Base-by-base conservation (phyloP, 1,140 invertebrate species). In the Alviniconcha marisindica region DNA sequence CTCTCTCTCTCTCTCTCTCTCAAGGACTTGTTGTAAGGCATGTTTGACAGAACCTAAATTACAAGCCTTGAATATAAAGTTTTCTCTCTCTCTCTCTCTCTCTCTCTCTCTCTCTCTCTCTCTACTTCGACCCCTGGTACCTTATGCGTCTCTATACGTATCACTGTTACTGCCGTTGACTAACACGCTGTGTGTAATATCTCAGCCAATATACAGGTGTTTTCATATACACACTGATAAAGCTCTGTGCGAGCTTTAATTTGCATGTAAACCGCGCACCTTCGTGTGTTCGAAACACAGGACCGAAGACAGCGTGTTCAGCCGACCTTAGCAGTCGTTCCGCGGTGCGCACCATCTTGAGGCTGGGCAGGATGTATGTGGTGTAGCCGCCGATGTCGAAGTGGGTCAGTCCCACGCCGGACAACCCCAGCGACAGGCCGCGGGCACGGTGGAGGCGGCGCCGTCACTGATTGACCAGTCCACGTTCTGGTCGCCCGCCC, bases 331-430 rank as follows among this genome's bases (percentile, higher is more conserved):
- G 85, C 18, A 94, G 84, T 4, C 93, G 83, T 83, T 94, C 92
- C n/a, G 90, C 71, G 48, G 87, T 86, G 24, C 93, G 78, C 24
- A 84, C 85, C 21, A 92, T 69, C 2, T 71, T 48, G 44, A 77
- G 28, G 5, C 84, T 82, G 5, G 86, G 74, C 38, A 66, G 54
- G 21, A 66, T 21, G 56, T 63, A 77, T 0, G 92, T 92, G 2
- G 93, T 93, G 85, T 93, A 94, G 0, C 93, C 92, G 10, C 93
- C 93, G 42, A 93, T 93, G 82, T 94, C 93, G 83, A 92, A 93
- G 83, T 94, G 93, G n/a, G 90, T 93, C 12, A 93, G 84, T 2
- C 92, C 92, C 48, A 91, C 90, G 12, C 93, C 93, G 40, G 86
- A 88, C 81, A 94, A 77, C 0, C 89, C 91, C 82, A 92, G 83